Conservation (phyloP, 2,888 invertebrate genomes). For the Lepidocyrtinus sp. region DNA sequence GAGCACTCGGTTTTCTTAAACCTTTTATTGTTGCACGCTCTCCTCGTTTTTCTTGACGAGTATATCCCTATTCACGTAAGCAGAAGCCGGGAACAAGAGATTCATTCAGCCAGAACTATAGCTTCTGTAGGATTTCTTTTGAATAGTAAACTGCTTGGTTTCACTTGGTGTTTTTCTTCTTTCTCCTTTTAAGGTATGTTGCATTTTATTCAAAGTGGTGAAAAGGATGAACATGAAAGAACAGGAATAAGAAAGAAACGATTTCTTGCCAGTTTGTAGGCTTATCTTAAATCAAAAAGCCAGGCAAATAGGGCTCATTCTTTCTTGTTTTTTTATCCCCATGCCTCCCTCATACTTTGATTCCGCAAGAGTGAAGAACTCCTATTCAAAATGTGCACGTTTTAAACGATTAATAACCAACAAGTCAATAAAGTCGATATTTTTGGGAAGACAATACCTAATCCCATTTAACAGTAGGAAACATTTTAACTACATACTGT, state of each 20-base stretch:
- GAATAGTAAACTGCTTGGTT: neutral
- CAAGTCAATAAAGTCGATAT: no score
- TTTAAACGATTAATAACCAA: no score
- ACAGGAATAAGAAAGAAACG: neutral
- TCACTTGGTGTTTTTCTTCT: slow-evolving; percentile 17
- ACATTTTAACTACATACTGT: no score
- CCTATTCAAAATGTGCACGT: no score
- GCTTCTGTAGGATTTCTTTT: neutral
- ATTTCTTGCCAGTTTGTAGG: neutral
- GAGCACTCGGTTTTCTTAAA: neutral
- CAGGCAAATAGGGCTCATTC: neutral
- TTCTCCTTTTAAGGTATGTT: neutral
- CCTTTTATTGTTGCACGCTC: neutral
- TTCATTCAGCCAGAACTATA: slow-evolving; percentile 48
- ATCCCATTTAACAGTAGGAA: no score
- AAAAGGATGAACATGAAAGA: neutral
- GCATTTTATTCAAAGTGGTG: no score
- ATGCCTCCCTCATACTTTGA: no score
- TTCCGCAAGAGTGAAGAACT: no score
- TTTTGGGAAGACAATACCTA: no score
- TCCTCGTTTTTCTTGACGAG: no score
- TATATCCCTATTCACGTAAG: no score
- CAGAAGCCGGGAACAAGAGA: slow-evolving; percentile 48
- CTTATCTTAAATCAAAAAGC: slow-evolving; percentile 4
- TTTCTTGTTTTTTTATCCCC: slow-evolving; percentile 7